phyloP scores from a whole-genome alignment of 2,113 vertebrate genomes.

The Noctilio leporinus region DNA sequence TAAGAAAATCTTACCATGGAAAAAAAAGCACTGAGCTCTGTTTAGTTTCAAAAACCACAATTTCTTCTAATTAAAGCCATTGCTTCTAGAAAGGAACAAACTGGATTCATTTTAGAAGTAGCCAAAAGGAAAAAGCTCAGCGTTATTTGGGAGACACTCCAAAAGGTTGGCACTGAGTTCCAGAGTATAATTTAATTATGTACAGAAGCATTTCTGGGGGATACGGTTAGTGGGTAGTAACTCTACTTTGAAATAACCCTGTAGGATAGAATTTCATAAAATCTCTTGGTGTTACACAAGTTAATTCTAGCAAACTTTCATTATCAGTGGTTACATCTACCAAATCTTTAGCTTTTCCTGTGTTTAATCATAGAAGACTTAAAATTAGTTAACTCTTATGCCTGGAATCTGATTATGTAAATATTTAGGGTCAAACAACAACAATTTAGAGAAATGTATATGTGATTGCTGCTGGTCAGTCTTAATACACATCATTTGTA shows the following conservation, averaged over 20 bases:
- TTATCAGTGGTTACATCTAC: neutral
- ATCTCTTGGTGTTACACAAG: neutral
- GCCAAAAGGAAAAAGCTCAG: neutral
- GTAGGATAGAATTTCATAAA: neutral
- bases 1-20: constrained; percentile 32
- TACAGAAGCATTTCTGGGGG: neutral
- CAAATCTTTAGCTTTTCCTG: neutral
- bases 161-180: neutral
- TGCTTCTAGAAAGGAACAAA: constrained; percentile 26
- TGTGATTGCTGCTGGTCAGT: neutral
- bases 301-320: neutral
- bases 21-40: constrained; percentile 16
- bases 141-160: neutral
- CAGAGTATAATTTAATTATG: constrained; percentile 15
- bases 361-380: neutral
- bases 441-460: neutral
- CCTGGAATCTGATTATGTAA: constrained; percentile 39
- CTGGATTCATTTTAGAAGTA: constrained; percentile 27
- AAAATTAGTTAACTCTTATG: neutral
- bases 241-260: constrained; percentile 22
- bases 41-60: neutral
- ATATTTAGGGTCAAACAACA: constrained; percentile 48
- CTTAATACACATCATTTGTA: neutral
- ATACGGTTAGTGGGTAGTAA: neutral
- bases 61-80: constrained; percentile 47